These are phyloP conservation scores for Corydoras sp. DNA, from an alignment of 2,113 vertebrate genomes.

Conservation along the genomic window DNA sequence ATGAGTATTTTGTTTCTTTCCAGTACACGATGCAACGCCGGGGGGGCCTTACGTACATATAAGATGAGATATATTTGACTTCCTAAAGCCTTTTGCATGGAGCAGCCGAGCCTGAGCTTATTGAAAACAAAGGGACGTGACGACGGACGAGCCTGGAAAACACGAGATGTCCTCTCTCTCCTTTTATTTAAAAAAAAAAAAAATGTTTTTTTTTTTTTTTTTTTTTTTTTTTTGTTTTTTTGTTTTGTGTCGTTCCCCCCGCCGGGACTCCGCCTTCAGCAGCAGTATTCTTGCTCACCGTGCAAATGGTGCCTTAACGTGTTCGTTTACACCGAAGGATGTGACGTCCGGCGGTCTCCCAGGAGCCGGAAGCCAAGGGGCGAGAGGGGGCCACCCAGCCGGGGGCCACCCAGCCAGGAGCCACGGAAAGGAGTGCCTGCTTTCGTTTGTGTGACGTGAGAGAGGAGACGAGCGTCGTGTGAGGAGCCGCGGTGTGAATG, in stretches of 20 bases:
- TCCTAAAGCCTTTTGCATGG: slow-evolving; percentile 69
- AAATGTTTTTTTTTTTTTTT: no score
- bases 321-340: slow-evolving; percentile 65
- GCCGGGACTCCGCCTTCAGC: slow-evolving; percentile 43
- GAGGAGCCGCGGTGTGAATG: neutral
- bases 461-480: slow-evolving; percentile 38
- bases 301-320: slow-evolving; percentile 80
- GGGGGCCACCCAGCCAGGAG: slow-evolving; percentile 33
- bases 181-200: no score
- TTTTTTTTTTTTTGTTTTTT: no score
- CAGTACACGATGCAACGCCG: slow-evolving; percentile 63
- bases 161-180: no score
- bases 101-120: slow-evolving; percentile 32
- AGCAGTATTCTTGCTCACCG: slow-evolving; percentile 54
- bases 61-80: slow-evolving; percentile 62
- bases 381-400: neutral
- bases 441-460: slow-evolving; percentile 51
- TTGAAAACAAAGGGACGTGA: no score
- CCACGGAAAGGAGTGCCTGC: slow-evolving; percentile 42
- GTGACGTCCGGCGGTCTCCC: slow-evolving; percentile 55
- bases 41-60: slow-evolving; percentile 34
- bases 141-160: no score
- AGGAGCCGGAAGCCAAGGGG: slow-evolving; percentile 33
- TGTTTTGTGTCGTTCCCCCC: neutral
- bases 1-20: slow-evolving; percentile 52